phyloP scores from a whole-genome alignment of 2,797 vertebrate species.

The Lerista edwardsae region DNA sequence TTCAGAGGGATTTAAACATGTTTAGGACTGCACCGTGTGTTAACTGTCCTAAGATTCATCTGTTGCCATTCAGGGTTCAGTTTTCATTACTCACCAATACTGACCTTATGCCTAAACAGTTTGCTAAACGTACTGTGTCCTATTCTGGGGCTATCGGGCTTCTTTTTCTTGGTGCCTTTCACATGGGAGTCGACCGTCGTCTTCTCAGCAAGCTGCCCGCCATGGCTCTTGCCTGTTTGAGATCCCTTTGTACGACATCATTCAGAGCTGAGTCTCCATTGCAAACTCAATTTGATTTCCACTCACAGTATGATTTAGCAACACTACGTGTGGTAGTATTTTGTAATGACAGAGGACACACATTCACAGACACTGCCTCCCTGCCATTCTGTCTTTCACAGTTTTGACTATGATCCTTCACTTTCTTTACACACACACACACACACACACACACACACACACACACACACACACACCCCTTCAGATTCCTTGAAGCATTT shows the following conservation, averaged over 20 bases:
- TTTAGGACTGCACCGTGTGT: background rate
- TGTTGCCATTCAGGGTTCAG: constrained; percentile 68
- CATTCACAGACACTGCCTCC: background rate
- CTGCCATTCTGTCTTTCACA: background rate
- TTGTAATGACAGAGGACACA: background rate
- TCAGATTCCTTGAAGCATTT: background rate
- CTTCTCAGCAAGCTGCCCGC: constrained; percentile 69
- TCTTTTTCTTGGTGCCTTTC: constrained; percentile 80
- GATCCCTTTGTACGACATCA: constrained; percentile 72
- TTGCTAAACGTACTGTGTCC: constrained; percentile 81
- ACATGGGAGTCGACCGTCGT: constrained; percentile 43
- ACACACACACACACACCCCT: background rate
- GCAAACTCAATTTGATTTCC: constrained; percentile 21
- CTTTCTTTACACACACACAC: background rate
- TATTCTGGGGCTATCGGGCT: constrained; percentile 78
- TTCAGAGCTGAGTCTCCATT: constrained; percentile 46
- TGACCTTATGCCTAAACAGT: constrained; percentile 92
- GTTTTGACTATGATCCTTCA: background rate
- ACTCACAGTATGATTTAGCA: background rate
- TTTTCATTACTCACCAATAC: constrained; percentile 55
- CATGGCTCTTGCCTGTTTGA: constrained; percentile 72
- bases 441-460: background rate
- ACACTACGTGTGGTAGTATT: too few relatives aligned
- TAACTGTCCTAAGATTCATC: background rate
- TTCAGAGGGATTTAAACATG: too few relatives aligned